A percentile compares a stretch with the other conserved stretches of the same genome.
phyloP scores from a whole-genome alignment of 2,113 vertebrate species.

The Phoenicopterus ruber region DNA sequence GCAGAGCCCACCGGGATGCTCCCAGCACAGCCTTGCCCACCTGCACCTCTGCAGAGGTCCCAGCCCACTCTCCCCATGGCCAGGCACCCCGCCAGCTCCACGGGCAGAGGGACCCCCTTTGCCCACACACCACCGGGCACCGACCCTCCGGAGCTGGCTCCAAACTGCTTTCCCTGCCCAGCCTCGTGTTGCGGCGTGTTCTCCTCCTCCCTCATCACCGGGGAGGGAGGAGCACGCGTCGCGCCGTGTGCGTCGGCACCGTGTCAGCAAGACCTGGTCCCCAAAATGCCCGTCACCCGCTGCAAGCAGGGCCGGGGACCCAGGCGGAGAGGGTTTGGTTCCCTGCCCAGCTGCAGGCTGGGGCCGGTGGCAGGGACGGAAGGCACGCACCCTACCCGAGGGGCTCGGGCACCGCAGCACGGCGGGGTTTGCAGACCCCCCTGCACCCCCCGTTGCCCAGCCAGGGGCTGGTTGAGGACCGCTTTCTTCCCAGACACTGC shows the following conservation, averaged over 20 bases:
- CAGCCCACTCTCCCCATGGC: not conserved
- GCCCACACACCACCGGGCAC: rapidly evolving
- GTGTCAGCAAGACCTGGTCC: rapidly evolving
- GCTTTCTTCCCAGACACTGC: too few relatives aligned
- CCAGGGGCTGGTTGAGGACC: not conserved
- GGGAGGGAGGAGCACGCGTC: not conserved
- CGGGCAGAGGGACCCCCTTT: not conserved
- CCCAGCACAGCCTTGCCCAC: not conserved
- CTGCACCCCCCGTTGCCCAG: not conserved
- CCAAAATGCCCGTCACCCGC: not conserved
- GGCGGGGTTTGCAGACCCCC: not conserved
- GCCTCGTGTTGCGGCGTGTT: rapidly evolving
- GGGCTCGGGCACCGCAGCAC: not conserved
- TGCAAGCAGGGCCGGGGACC: not conserved
- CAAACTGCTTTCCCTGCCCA: not conserved
- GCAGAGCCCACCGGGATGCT: not conserved
- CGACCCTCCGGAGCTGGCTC: not conserved
- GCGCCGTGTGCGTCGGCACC: not conserved
- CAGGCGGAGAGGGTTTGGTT: not conserved
- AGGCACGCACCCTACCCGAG: rapidly evolving
- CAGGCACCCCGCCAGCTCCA: not conserved
- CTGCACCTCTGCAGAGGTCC: not conserved
- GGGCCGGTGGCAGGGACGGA: not conserved
- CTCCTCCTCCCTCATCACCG: rapidly evolving
- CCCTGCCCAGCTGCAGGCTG: not conserved